Base-by-base conservation (phyloP, 2,797 vertebrate genomes). In the Todus mexicanus region DNA sequence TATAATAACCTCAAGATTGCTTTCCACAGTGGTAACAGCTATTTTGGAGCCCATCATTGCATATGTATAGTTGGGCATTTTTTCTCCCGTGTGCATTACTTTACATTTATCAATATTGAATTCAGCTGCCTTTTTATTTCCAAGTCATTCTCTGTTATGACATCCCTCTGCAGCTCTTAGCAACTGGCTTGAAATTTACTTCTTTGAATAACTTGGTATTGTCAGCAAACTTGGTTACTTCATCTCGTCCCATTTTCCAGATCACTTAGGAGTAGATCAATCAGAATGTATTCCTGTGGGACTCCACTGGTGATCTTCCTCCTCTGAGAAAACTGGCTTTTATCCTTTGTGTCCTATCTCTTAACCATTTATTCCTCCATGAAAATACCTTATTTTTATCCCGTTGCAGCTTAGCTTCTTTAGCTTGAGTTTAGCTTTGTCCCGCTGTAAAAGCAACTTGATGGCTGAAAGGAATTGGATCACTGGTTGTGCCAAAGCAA, bases 21-120 rank as follows among this genome's bases (percentile, higher is more conserved):
- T 87, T 96, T 95, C 69, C 50, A 57, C 3, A 1, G 79, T 23
- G 23, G 27, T 51, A 77, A 54, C 73, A 91, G 76, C 76, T 85
- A 77, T 86, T 94, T 89, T 85, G 54, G 65, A 61, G 31, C 48
- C 37, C 56, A 43, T 87, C 38, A 40, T 19, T 81, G 57, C 65
- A 48, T 92, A 65, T 54, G 17, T 57, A 74, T 53, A 82, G 56
- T 50, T 90, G 53, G 42, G 12, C 54, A n/a, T 83, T 91, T 93
- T 78, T 91, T 64, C 42, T 91, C 65, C 45, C 29, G 14, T 51
- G 54, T 83, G 66, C 76, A 91, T 95, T 93, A 63, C 75, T 80
- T 94, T 65, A 51, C 75, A 69, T 94, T 95, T 94, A 78, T 94
- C 92, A 90, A 87, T 94, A 93, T 66, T 94, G 93, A 87, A 90